A percentile compares a stretch with the other conserved stretches of the same genome.
Conservation (phyloP, 2,888 invertebrate species). For the Leucoma salicis region DNA sequence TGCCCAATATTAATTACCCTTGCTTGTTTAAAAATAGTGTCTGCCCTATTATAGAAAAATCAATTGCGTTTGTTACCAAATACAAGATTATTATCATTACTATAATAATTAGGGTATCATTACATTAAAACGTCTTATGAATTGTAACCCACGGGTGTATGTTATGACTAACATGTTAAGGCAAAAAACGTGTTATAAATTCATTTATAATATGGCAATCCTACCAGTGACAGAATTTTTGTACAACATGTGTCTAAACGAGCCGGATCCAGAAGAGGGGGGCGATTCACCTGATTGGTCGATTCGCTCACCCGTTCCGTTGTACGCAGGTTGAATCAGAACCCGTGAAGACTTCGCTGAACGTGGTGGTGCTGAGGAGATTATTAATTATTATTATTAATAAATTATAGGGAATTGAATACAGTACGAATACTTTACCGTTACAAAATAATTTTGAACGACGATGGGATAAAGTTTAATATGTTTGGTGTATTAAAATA, state of each 20-base stretch:
- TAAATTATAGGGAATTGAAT: constrained; percentile 39
- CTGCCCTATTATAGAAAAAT: no score
- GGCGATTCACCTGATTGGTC: constrained; percentile 66
- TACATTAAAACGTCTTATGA: no score
- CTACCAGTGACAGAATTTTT: constrained; percentile 31
- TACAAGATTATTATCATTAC: no score
- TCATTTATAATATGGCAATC: constrained; percentile 50
- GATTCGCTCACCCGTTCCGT: constrained; percentile 76
- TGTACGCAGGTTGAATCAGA: constrained; percentile 81
- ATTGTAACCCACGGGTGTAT: no score
- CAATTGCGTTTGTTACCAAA: no score
- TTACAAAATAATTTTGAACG: constrained; percentile 13
- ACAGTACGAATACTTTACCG: constrained; percentile 27
- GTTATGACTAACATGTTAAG: no score
- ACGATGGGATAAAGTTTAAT: constrained; percentile 17
- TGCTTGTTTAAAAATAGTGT: no score
- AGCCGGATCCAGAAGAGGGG: constrained; percentile 72
- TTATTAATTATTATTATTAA: constrained; percentile 25
- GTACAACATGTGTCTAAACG: constrained; percentile 34
- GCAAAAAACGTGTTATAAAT: no score
- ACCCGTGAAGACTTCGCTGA: constrained; percentile 55
- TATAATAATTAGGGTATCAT: no score
- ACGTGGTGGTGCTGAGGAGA: constrained; percentile 19
- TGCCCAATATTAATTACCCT: no score
- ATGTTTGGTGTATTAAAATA: constrained; percentile 39